phyloP scores from a whole-genome alignment of 2,113 vertebrate species.

The Mohoua ochrocephala region DNA sequence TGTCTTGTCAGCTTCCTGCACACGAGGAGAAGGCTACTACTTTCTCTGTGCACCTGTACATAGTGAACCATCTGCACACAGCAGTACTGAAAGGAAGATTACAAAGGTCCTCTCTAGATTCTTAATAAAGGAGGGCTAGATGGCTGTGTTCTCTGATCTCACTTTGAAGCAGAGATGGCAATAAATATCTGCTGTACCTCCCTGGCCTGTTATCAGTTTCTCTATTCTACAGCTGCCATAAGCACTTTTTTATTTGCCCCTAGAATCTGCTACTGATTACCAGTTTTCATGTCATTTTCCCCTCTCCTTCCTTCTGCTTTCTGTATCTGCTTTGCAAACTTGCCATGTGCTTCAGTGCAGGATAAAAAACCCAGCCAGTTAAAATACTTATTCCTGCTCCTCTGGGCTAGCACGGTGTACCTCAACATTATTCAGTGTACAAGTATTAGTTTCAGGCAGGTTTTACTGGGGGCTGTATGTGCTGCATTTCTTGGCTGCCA shows the following conservation, averaged over 20 bases:
- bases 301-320: not conserved
- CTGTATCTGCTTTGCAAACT: not conserved
- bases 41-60: not conserved
- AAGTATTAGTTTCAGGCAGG: not conserved
- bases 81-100: not conserved
- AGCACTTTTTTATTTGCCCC: not conserved
- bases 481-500: not conserved
- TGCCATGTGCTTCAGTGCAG: not conserved
- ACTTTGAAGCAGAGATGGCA: not conserved
- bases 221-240: not conserved
- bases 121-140: not conserved
- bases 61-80: not conserved
- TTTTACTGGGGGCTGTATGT: not conserved
- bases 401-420: not conserved
- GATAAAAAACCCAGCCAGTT: not conserved
- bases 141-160: not conserved
- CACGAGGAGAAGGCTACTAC: not conserved
- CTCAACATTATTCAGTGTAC: not conserved
- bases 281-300: not conserved
- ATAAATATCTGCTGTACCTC: not conserved
- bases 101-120: not conserved
- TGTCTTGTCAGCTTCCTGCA: not conserved
- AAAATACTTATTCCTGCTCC: not conserved
- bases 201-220: not conserved
- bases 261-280: not conserved